These are phyloP conservation scores for Zelleria hepariella DNA, from an alignment of 2,888 invertebrate species.

Conservation along the genomic window DNA sequence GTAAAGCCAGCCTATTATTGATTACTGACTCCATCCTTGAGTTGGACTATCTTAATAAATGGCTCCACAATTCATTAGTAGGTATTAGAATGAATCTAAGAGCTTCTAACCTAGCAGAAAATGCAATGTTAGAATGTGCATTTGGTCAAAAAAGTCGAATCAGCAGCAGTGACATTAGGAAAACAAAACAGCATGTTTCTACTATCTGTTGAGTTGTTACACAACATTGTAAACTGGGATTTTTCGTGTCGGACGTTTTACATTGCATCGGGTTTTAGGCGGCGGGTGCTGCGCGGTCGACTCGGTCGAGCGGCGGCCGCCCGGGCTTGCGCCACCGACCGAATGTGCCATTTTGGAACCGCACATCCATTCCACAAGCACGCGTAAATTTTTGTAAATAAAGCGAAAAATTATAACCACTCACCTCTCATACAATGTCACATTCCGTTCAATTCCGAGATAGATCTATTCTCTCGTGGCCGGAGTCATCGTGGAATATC, in stretches of 20 bases:
- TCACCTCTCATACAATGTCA: conserved; percentile 71
- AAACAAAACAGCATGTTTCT: conserved; percentile 30
- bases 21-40: too few relatives aligned
- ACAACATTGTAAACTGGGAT: conserved; percentile 29
- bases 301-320: conserved; percentile 38
- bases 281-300: conserved; percentile 26
- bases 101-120: neutral
- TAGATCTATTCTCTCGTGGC: conserved; percentile 59
- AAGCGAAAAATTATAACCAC: conserved; percentile 44
- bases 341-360: conserved; percentile 50
- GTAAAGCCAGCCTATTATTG: too few relatives aligned
- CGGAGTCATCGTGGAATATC: conserved; percentile 65
- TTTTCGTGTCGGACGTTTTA: neutral
- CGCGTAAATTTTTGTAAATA: conserved; percentile 24
- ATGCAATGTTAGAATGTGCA: neutral
- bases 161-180: conserved; percentile 10
- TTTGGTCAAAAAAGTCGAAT: neutral
- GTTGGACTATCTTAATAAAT: too few relatives aligned
- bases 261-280: conserved; percentile 18
- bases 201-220: conserved; percentile 32
- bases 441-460: conserved; percentile 70
- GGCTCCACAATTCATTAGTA: too few relatives aligned
- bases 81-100: too few relatives aligned
- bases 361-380: conserved; percentile 43
- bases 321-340: conserved; percentile 34